Percentiles rank a stretch among this genome's conserved stretches.
Evolutionary conservation across 2,888 invertebrate species (phyloP).

Genomic region (Brachyopa scutellaris): DNA sequence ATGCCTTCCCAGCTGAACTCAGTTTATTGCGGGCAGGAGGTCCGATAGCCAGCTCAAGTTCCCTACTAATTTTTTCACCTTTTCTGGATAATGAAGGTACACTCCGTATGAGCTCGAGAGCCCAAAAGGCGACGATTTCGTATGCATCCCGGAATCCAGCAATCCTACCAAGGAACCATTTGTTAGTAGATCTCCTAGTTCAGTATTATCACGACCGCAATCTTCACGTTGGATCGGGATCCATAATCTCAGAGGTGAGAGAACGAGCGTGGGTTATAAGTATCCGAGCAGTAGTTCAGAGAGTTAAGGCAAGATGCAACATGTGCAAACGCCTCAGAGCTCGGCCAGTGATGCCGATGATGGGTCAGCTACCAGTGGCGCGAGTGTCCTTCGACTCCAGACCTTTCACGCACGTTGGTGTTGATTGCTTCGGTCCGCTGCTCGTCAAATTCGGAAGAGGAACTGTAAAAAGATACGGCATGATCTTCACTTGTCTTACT

Average conservation of each 20-base stretch:
- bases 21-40: not conserved
- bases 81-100: not conserved
- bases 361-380: conserved; percentile 23
- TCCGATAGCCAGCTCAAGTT: not conserved
- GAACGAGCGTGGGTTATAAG: conserved; percentile 21
- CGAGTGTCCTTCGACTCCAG: not conserved
- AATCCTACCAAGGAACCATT: conserved; percentile 9
- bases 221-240: too few species aligned
- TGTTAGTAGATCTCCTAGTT: not conserved
- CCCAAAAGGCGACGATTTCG: not conserved
- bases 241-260: conserved; percentile 15
- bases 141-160: not conserved
- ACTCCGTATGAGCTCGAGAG: not conserved
- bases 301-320: conserved; percentile 1
- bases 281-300: not conserved
- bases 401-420: too few species aligned
- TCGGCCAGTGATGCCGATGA: conserved; percentile 25
- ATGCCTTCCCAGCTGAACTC: not conserved
- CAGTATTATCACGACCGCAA: not conserved
- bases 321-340: not conserved
- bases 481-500: too few species aligned
- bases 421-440: too few species aligned
- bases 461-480: too few species aligned
- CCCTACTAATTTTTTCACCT: not conserved
- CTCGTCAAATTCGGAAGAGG: too few species aligned